Conservation (phyloP, 2,797 vertebrate species). For the Pelobates cultripes region DNA sequence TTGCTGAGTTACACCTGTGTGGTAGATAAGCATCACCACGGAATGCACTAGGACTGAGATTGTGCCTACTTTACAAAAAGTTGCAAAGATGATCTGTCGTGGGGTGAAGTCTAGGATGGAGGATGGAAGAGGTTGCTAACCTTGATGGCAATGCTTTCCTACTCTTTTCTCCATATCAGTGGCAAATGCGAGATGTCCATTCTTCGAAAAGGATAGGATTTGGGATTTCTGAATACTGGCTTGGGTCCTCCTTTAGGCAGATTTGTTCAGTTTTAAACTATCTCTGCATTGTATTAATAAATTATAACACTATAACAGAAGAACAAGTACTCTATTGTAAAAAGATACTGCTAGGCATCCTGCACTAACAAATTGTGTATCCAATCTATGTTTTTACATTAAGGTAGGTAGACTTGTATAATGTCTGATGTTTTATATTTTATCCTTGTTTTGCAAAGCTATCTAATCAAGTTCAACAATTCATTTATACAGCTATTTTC, state of each 20-base stretch:
- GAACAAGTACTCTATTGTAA: not conserved
- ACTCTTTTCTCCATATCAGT: not conserved
- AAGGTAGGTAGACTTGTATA: too few relatives aligned
- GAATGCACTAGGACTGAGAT: constrained; percentile 26
- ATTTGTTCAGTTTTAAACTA: not conserved
- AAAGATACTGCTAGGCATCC: too few relatives aligned
- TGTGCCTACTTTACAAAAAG: not conserved
- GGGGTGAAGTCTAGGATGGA: not conserved
- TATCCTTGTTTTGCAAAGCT: too few relatives aligned
- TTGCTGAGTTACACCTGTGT: constrained; percentile 2
- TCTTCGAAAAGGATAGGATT: constrained; percentile 1
- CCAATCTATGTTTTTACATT: too few relatives aligned
- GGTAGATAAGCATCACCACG: constrained; percentile 3
- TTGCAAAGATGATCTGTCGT: constrained; percentile 15
- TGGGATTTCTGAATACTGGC: not conserved
- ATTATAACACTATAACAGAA: not conserved
- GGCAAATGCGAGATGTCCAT: not conserved
- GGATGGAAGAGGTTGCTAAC: not conserved
- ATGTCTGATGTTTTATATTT: too few relatives aligned
- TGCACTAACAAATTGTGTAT: too few relatives aligned
- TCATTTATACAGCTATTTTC: too few relatives aligned
- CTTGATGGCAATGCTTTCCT: not conserved
- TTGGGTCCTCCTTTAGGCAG: not conserved
- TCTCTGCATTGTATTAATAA: not conserved
- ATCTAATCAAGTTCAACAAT: too few relatives aligned